A percentile compares a stretch with the other conserved stretches of the same genome.
These are phyloP conservation scores for Ischnus inquisitorius DNA, from an alignment of 2,888 invertebrate species.

Conservation along the genomic window DNA sequence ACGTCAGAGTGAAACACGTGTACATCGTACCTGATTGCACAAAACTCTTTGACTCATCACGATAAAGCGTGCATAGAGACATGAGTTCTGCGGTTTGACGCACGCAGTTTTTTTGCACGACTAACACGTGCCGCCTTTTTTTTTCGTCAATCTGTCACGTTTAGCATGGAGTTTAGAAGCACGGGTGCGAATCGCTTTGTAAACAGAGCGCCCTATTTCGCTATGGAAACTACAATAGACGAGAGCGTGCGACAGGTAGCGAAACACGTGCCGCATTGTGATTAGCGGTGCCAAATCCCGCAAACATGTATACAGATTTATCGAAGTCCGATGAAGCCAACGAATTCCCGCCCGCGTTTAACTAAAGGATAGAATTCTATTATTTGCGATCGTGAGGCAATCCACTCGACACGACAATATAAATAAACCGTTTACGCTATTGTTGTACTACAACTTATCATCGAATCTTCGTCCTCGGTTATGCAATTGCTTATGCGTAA, in stretches of 20 bases:
- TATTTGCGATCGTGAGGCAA: background rate
- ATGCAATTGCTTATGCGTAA: background rate
- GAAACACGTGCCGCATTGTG: slow-evolving; percentile 64
- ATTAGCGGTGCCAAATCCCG: slow-evolving; percentile 64
- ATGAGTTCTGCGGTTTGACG: background rate
- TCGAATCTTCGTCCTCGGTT: background rate
- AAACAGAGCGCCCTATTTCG: slow-evolving; percentile 54
- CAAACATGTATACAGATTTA: background rate
- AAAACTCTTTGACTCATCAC: background rate
- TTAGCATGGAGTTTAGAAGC: background rate
- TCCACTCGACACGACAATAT: background rate
- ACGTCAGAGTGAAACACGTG: background rate
- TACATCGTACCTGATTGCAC: background rate
- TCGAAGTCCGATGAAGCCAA: slow-evolving; percentile 11
- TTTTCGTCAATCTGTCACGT: background rate
- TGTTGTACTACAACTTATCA: background rate
- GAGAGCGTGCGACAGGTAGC: slow-evolving; percentile 70
- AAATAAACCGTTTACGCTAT: background rate
- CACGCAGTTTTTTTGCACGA: background rate
- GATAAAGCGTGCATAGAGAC: background rate
- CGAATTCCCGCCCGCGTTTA: background rate
- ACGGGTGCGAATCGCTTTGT: slow-evolving; percentile 66
- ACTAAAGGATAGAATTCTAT: background rate
- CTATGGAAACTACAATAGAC: slow-evolving; percentile 60
- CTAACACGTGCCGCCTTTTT: background rate